A percentile compares a stretch with the other conserved stretches of the same genome.
Conservation (phyloP, 2,797 vertebrate genomes). For the Eulemur mongoz region DNA sequence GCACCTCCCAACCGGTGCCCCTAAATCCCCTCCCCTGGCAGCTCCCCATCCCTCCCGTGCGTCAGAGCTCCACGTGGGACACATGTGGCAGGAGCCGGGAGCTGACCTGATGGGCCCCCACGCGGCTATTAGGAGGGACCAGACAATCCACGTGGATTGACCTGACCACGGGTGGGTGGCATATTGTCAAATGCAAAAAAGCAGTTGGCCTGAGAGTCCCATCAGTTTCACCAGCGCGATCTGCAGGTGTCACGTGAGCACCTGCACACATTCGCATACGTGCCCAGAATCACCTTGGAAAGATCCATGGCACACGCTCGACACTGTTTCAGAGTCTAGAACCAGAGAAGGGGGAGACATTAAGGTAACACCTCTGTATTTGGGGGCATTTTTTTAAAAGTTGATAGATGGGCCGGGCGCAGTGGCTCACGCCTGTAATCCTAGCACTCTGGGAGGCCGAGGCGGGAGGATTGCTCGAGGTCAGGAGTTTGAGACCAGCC, state of each 20-base stretch:
- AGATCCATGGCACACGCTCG: neutral
- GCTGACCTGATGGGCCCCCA: neutral
- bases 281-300: neutral
- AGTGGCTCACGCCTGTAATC: too few relatives aligned
- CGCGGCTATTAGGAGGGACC: neutral
- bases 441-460: too few relatives aligned
- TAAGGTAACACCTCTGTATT: neutral
- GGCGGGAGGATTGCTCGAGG: too few relatives aligned
- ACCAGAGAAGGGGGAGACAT: neutral
- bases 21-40: too few relatives aligned
- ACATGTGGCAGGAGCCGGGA: neutral
- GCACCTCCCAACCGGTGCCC: neutral
- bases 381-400: neutral
- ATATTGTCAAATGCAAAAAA: neutral
- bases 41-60: too few relatives aligned
- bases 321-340: neutral
- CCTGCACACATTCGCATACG: accelerated
- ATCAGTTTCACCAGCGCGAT: accelerated
- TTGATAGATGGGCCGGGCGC: neutral
- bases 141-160: accelerated
- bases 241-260: accelerated
- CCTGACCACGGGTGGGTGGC: neutral
- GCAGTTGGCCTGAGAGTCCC: neutral
- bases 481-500: too few relatives aligned
- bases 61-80: neutral